These are phyloP conservation scores for Apamea sordens DNA, from an alignment of 2,888 invertebrate genomes.

Conservation along the genomic window DNA sequence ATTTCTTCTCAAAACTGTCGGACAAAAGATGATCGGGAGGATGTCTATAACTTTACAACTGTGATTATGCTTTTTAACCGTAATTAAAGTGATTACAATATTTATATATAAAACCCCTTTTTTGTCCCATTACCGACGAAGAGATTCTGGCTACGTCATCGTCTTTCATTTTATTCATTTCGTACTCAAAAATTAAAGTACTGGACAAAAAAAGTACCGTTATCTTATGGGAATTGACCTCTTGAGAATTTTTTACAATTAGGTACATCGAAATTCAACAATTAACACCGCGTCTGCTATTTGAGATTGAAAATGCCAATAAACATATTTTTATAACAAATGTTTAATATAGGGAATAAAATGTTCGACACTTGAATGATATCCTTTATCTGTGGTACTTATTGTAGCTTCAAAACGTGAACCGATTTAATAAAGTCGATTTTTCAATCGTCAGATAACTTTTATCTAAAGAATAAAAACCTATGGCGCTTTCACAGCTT, in stretches of 20 bases:
- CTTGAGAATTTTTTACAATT: too few species aligned
- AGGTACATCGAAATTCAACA: too few species aligned
- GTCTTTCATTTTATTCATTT: not conserved
- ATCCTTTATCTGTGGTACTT: not conserved
- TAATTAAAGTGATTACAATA: not conserved
- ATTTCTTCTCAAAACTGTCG: not conserved
- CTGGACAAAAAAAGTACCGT: too few species aligned
- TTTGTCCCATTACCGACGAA: not conserved
- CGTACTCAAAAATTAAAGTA: too few species aligned
- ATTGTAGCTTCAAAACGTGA: not conserved
- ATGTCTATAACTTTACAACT: not conserved
- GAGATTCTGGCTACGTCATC: not conserved
- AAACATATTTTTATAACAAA: too few species aligned
- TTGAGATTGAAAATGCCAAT: too few species aligned
- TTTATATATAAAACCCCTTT: not conserved
- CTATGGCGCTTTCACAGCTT: too few species aligned
- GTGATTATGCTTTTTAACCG: not conserved
- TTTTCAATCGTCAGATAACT: not conserved
- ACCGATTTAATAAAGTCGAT: not conserved
- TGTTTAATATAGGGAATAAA: too few species aligned
- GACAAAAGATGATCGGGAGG: not conserved
- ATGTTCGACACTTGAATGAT: too few species aligned
- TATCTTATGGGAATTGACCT: too few species aligned
- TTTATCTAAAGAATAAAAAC: too few species aligned
- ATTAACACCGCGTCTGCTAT: too few species aligned